Base-by-base conservation (phyloP, 2,888 invertebrate species). In the Lochmaea crataegi region DNA sequence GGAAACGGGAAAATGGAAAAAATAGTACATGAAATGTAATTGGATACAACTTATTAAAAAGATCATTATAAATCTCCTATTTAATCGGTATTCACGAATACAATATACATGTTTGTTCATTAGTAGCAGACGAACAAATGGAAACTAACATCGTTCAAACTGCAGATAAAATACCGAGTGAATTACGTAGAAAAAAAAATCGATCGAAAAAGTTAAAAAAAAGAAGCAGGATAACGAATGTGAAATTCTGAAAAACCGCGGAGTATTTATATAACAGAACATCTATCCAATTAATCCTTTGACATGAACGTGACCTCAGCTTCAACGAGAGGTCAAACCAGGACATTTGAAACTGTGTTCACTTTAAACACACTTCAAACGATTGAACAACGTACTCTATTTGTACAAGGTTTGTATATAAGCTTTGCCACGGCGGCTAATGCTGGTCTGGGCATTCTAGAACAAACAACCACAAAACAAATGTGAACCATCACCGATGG, bases 361-460 rank as follows among this genome's bases (percentile, higher is more conserved):
- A 76, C 77, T 78, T 76, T 76, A 76, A 80, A 80, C 73, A 75
- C 76, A 78, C 80, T 79, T 80, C 81, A 80, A 80, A 81, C 81
- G 79, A 76, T 75, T 76, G 76, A 71, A 77, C 76, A 80, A 72
- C 72, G 75, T 71, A 73, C 75, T 76, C 76, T 80, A 79, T 80
- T 80, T 80, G 68, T 71, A 70, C 74, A 76, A 76, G 77, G 79
- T 77, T 77, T 78, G 73, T 71, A 65, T 45, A 57, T 70, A 72
- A 72, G 74, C 75, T 68, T 71, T 71, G 58, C 64, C 63, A 63
- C 58, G 32, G 32, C n/a, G 67, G 57, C 58, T 41, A 41, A 64
- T 64, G 71, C 67, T 67, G 38, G 48, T 68, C 67, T 63, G 56
- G 32, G 74, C 73, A 68, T 74, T 73, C 69, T 69, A 73, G 71